A percentile compares a stretch with the other conserved stretches of the same genome.
Conservation (phyloP, 2,888 invertebrate genomes). For the Tenthredo livida region DNA sequence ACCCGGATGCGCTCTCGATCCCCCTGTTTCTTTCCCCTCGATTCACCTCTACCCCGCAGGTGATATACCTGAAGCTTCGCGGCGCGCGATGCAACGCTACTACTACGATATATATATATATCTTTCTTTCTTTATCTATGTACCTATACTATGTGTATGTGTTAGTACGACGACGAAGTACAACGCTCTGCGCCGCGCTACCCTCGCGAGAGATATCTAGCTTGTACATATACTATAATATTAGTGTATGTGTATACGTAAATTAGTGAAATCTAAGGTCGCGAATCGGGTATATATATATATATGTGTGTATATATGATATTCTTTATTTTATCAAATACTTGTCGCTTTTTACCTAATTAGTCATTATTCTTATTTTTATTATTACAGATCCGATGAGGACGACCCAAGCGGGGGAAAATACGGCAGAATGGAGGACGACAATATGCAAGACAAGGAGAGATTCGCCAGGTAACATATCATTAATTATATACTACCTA, state of each 20-base stretch:
- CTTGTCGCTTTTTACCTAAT: background rate
- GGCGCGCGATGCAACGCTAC: background rate
- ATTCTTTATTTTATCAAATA: too few species aligned
- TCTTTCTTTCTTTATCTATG: background rate
- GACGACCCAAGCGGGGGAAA: slow-evolving; percentile 91
- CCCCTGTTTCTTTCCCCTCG: background rate
- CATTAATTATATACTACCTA: background rate
- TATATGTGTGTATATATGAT: too few species aligned
- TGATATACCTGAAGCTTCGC: slow-evolving; percentile 32
- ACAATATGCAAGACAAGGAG: slow-evolving; percentile 97
- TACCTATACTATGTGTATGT: background rate
- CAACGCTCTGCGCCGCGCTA: background rate
- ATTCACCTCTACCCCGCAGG: slow-evolving; percentile 24
- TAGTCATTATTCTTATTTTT: background rate
- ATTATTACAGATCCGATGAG: slow-evolving; percentile 87
- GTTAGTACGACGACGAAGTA: background rate
- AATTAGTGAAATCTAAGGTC: too few species aligned
- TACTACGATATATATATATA: background rate
- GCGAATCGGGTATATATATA: too few species aligned
- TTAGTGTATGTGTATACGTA: too few species aligned
- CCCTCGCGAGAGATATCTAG: background rate
- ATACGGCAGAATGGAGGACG: slow-evolving; percentile 95
- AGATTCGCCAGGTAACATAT: slow-evolving; percentile 91
- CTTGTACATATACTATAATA: too few species aligned
- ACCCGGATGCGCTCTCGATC: slow-evolving; percentile 50